Conservation (phyloP, 2,797 vertebrate species). For the Florisuga fusca region DNA sequence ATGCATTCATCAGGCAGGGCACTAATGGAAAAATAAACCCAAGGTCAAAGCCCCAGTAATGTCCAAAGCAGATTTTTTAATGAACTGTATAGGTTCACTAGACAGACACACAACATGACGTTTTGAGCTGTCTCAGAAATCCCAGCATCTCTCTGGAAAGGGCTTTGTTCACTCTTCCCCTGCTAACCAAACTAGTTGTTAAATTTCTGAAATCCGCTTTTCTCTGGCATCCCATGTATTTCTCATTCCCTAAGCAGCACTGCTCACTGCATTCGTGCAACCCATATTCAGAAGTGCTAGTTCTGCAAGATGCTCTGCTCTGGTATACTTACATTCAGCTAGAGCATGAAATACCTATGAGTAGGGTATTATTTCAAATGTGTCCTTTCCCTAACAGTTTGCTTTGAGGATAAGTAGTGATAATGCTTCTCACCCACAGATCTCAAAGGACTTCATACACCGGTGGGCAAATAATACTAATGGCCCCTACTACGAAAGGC, state of each 20-base stretch:
- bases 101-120: neutral
- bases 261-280: neutral
- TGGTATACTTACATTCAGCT: neutral
- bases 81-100: neutral
- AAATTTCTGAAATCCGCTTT: neutral
- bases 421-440: neutral
- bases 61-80: neutral
- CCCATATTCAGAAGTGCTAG: neutral
- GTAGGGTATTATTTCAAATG: too few species aligned
- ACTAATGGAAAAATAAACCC: neutral
- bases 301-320: neutral
- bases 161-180: neutral
- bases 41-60: neutral
- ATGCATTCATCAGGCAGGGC: neutral
- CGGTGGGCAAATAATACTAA: neutral
- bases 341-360: neutral
- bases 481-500: neutral
- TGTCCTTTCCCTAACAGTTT: neutral
- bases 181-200: neutral
- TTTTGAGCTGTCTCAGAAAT: neutral
- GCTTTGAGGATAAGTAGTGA: neutral
- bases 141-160: neutral
- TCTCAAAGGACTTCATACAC: neutral
- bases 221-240: neutral
- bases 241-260: neutral